phyloP scores from a whole-genome alignment of 2,888 invertebrate species.

The Spodoptera littoralis region DNA sequence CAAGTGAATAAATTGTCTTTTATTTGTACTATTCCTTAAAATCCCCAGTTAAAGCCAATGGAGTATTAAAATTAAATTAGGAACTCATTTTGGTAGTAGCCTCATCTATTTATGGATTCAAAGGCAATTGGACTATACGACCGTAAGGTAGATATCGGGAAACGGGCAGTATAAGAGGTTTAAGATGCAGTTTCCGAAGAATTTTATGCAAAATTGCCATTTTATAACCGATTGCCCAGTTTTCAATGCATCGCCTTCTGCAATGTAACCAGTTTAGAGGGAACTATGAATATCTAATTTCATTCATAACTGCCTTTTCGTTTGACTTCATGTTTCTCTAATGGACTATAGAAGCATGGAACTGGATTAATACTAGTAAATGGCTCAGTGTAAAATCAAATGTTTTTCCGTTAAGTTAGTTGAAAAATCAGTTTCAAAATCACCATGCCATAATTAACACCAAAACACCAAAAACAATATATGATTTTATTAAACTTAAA shows the following conservation, averaged over 20 bases:
- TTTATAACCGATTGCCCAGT: slow-evolving; percentile 66
- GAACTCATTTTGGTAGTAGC: slow-evolving; percentile 26
- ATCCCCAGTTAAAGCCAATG: neutral
- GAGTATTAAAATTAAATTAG: slow-evolving; percentile 37
- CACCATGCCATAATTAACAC: too few relatives aligned
- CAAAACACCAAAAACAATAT: too few relatives aligned
- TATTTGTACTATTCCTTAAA: neutral
- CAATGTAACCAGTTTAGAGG: slow-evolving; percentile 43
- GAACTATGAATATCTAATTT: slow-evolving; percentile 45
- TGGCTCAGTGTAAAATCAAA: too few relatives aligned
- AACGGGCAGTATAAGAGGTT: slow-evolving; percentile 63
- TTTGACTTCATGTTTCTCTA: slow-evolving; percentile 17
- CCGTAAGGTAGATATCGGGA: slow-evolving; percentile 60
- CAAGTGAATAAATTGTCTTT: too few relatives aligned
- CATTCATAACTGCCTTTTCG: slow-evolving; percentile 22
- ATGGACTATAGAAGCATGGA: neutral
- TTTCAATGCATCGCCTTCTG: slow-evolving; percentile 53
- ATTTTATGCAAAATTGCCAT: slow-evolving; percentile 71
- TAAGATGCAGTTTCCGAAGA: slow-evolving; percentile 63
- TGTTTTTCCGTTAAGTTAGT: too few relatives aligned
- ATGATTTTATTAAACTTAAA: too few relatives aligned
- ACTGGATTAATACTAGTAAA: neutral
- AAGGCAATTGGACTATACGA: slow-evolving; percentile 58
- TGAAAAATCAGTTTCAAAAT: too few relatives aligned
- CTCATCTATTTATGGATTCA: slow-evolving; percentile 47